Percentiles rank a stretch among this genome's conserved stretches.
phyloP scores from a whole-genome alignment of 2,797 vertebrate species.

The Sebastes cheni region DNA sequence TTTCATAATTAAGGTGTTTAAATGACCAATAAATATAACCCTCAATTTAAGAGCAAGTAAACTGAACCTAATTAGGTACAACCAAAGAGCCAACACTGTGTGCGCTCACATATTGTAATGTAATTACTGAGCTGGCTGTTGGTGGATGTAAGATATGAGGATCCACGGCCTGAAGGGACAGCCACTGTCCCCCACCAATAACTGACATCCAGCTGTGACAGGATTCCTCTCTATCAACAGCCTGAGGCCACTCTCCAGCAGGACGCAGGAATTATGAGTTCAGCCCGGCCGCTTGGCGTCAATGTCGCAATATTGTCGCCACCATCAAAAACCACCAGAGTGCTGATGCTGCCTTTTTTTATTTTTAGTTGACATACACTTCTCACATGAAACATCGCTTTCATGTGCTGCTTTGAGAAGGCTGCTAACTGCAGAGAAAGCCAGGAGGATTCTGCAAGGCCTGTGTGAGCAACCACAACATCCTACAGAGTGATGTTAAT shows the following conservation, averaged over 20 bases:
- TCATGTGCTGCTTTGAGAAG: neutral
- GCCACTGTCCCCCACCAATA: neutral
- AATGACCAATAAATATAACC: neutral
- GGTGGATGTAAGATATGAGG: neutral
- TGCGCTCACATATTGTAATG: neutral
- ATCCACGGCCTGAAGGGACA: constrained; percentile 14
- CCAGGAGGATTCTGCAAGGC: neutral
- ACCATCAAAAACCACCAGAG: neutral
- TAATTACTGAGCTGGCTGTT: constrained; percentile 5
- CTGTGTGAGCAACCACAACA: neutral
- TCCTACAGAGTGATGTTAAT: neutral
- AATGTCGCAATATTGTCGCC: neutral
- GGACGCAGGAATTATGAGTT: constrained; percentile 6
- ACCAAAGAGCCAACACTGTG: neutral
- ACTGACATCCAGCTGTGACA: constrained; percentile 28
- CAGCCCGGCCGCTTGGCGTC: neutral
- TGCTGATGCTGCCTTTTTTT: constrained; percentile 10
- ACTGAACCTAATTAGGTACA: neutral
- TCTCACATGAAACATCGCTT: neutral
- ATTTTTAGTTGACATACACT: constrained; percentile 2
- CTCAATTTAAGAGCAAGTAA: neutral
- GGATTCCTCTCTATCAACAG: constrained; percentile 30
- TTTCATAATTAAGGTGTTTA: neutral
- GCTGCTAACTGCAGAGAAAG: neutral
- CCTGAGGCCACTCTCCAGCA: constrained; percentile 38